Conservation (phyloP, 2,888 invertebrate species). For the Drosophila imparisetae region DNA sequence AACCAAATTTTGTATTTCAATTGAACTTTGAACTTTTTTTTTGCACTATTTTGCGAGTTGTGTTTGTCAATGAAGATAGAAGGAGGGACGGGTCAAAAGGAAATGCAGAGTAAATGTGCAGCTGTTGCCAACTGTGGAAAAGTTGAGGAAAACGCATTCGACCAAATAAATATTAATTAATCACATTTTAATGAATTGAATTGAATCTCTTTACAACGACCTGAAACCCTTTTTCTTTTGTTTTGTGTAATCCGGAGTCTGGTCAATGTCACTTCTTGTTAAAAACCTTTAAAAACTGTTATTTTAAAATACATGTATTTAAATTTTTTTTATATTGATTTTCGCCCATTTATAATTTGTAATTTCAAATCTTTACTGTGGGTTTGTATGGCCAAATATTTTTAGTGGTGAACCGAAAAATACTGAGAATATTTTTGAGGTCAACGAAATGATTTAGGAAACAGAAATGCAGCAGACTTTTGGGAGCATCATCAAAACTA, state of each 20-base stretch:
- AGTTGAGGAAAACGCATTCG: background rate
- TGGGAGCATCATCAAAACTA: background rate
- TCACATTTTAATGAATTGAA: background rate
- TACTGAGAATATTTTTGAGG: background rate
- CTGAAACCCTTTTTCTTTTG: background rate
- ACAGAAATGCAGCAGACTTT: background rate
- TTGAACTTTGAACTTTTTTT: background rate
- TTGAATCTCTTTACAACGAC: too few species aligned
- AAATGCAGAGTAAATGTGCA: background rate
- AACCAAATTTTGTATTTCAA: background rate
- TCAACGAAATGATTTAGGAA: background rate
- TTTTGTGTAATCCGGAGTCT: too few species aligned
- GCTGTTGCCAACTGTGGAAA: background rate
- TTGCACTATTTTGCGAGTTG: background rate
- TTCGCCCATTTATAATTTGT: background rate
- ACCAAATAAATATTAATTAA: background rate
- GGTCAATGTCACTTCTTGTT: too few species aligned
- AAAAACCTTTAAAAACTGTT: too few species aligned
- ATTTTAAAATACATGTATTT: too few species aligned
- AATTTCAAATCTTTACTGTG: background rate
- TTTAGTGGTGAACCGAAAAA: too few species aligned
- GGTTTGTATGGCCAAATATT: background rate
- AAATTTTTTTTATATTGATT: background rate
- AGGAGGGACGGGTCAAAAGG: background rate
- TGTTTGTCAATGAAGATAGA: background rate